These are phyloP conservation scores for Leuciscus waleckii DNA, from an alignment of 2,797 vertebrate genomes.

Conservation along the genomic window DNA sequence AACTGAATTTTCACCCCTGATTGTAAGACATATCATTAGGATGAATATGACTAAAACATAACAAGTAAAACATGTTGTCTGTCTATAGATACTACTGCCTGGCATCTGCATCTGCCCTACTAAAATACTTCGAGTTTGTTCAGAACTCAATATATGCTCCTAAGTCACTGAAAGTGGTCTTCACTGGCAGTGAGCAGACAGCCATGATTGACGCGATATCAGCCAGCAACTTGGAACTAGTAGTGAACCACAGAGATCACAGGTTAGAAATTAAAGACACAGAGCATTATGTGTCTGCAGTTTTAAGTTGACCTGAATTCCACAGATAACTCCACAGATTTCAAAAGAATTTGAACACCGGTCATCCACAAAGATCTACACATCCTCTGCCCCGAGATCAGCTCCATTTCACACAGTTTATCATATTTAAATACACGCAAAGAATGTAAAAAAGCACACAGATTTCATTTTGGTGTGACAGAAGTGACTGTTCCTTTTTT, in stretches of 20 bases:
- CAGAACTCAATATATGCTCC: constrained; percentile 93
- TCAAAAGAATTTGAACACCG: background rate
- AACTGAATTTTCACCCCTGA: background rate
- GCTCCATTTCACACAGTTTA: background rate
- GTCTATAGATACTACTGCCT: constrained; percentile 92
- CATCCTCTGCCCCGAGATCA: background rate
- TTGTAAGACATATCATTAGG: background rate
- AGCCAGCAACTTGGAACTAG: constrained; percentile 91
- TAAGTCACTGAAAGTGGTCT: constrained; percentile 93
- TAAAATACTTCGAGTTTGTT: constrained; percentile 96
- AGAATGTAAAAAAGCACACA: constrained; percentile 3
- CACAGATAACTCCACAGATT: background rate
- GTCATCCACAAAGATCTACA: background rate
- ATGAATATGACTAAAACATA: background rate
- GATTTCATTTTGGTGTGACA: background rate
- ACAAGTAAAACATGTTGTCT: constrained; percentile 2
- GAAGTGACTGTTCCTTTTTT: background rate
- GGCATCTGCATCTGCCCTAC: constrained; percentile 90
- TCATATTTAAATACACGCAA: background rate
- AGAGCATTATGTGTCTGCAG: background rate
- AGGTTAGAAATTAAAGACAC: constrained; percentile 78
- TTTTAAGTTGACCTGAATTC: background rate
- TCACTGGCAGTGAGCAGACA: constrained; percentile 95
- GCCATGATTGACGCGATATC: constrained; percentile 96
- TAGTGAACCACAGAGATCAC: constrained; percentile 91